A percentile compares a stretch with the other conserved stretches of the same genome.
Evolutionary conservation across 2,797 vertebrate species (phyloP).

Genomic region (Manis pentadactyla): DNA sequence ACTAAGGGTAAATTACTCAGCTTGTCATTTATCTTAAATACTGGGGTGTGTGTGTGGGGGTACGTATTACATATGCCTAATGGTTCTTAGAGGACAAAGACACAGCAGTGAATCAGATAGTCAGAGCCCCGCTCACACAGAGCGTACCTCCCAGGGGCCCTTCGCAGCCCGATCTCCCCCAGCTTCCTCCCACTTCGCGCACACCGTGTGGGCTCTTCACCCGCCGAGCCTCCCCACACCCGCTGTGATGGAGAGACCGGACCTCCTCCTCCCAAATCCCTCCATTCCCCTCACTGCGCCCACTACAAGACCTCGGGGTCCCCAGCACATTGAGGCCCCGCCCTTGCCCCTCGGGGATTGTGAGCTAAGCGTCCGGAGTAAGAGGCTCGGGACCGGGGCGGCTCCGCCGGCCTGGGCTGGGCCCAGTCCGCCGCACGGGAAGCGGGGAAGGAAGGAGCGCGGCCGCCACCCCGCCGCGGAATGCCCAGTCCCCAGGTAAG

Average conservation of each 20-base stretch:
- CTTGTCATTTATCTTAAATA: background rate
- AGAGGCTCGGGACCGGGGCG: background rate
- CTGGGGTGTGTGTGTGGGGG: background rate
- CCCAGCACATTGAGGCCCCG: background rate
- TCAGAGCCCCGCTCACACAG: background rate
- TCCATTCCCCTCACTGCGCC: background rate
- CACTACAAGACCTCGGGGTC: background rate
- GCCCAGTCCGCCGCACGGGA: background rate
- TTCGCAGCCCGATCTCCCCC: background rate
- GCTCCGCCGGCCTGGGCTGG: background rate
- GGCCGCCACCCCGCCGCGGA: background rate
- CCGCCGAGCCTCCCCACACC: background rate
- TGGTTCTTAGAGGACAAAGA: background rate
- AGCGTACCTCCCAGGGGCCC: background rate
- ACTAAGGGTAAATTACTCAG: background rate
- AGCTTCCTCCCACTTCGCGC: background rate
- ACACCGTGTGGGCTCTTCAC: background rate
- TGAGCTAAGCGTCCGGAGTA: constrained; percentile 72
- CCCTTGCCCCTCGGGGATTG: constrained; percentile 67
- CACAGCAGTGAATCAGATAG: background rate
- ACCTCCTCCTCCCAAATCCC: background rate
- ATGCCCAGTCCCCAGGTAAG: constrained; percentile 72
- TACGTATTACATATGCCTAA: background rate
- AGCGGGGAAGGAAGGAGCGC: background rate
- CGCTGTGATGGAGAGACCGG: background rate